Base-by-base conservation (phyloP, 2,797 vertebrate genomes). In the Leptoclinus maculatus region DNA sequence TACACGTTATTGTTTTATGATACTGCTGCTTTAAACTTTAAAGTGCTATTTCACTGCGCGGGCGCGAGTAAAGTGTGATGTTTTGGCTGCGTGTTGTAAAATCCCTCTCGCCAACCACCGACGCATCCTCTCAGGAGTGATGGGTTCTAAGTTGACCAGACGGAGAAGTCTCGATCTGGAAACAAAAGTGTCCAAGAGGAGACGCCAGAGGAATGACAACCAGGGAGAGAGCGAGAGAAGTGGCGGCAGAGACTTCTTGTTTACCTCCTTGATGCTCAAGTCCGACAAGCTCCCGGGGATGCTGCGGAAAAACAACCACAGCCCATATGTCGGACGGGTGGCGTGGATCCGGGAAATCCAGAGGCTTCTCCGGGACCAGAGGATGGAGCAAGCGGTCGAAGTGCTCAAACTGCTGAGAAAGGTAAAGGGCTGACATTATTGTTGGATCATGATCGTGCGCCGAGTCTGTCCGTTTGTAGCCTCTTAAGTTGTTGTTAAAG, bases 271-370 rank as follows among this genome's bases (percentile, higher is more conserved):
- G 84, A 93, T 97, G 74, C 94, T 96, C 58, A 94, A 89, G 85
- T 94, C 96, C 73, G 95, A 96, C 90, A 96, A 95, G 93, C 95
- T 96, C 60, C 95, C 96, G 7, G 93, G 95, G 90, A 95, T 96
- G 93, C 94, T 96, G 93, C 94, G 95, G 75, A 96, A 91, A 87
- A 93, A 83, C 82, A 94, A 93, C 79, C 95, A 91, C 62, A 95
- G 96, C 67, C 97, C 97, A 27, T 97, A 95, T 66, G 94, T 96
- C 75, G 89, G 95, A 51, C 89, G 96, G 71, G 96, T 96, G 82
- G 94, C 94, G 27, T 96, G 97, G 97, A 94, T 97, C 89, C 93
- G 96, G 76, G 96, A 97, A 67, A 97, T 97, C 85, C 97, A 97
- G 94, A 94, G 92, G 81, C 94, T 94, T 34, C 94, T 97, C 75